Conservation (phyloP, 1,140 invertebrate species). For the Nasonia giraulti region DNA sequence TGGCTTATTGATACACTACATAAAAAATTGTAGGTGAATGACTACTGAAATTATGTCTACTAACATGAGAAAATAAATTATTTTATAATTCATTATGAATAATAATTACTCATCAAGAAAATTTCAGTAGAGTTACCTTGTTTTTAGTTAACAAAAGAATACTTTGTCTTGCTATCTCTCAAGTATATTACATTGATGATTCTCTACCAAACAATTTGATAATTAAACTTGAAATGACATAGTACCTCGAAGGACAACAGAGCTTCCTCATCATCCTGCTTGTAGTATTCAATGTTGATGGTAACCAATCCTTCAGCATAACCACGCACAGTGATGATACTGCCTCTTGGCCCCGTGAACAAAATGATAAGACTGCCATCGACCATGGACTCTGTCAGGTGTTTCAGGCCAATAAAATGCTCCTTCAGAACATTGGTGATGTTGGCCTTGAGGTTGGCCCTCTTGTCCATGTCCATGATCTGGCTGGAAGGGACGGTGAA, state of each 20-base stretch:
- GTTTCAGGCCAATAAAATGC: conserved; percentile 81
- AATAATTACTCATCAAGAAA: background rate
- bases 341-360: conserved; percentile 80
- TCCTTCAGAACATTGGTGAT: conserved; percentile 81
- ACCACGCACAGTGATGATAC: conserved; percentile 81
- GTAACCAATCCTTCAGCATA: conserved; percentile 84
- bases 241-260: conserved; percentile 84
- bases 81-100: background rate
- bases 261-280: conserved; percentile 82
- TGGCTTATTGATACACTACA: background rate
- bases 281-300: conserved; percentile 88
- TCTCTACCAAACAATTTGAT: background rate
- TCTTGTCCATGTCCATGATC: conserved; percentile 79
- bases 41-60: conserved; percentile 21
- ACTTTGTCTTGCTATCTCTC: background rate
- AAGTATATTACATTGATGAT: background rate
- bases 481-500: conserved; percentile 83
- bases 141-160: background rate
- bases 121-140: conserved; percentile 10
- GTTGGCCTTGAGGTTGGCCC: conserved; percentile 79
- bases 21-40: conserved; percentile 6
- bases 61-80: background rate
- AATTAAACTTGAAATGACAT: conserved; percentile 13
- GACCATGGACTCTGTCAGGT: conserved; percentile 77
- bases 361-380: conserved; percentile 81